Conservation (phyloP, 2,888 invertebrate species). For the Chirona hameri region DNA sequence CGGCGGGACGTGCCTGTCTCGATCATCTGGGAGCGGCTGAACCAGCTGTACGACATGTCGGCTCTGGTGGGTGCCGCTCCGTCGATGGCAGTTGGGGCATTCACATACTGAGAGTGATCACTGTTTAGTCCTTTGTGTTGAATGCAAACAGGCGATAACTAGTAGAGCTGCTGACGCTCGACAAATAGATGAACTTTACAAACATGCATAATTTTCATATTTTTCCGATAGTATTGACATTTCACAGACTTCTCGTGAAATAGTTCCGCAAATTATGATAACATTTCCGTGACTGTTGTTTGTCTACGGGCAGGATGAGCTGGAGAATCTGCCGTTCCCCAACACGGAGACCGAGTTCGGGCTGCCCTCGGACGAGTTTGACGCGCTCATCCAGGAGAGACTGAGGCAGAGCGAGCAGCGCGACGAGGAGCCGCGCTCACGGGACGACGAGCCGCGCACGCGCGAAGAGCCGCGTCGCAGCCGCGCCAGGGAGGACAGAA, state of each 20-base stretch:
- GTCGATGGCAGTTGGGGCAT: no score
- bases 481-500: background rate
- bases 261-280: no score
- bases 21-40: slow-evolving; percentile 7
- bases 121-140: no score
- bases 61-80: background rate
- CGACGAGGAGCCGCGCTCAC: background rate
- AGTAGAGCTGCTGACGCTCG: no score
- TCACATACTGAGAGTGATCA: no score
- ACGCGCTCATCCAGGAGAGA: background rate
- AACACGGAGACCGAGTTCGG: background rate
- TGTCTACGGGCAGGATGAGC: background rate
- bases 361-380: slow-evolving; percentile 2
- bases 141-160: no score
- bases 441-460: background rate
- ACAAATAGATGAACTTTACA: no score
- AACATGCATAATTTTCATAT: no score
- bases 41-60: slow-evolving; percentile 12
- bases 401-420: background rate
- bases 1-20: background rate
- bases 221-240: no score
- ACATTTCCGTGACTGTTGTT: no score
- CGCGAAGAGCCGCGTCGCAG: background rate
- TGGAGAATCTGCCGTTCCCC: slow-evolving; percentile 4
- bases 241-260: no score